These are phyloP conservation scores for Allacma fusca DNA, from an alignment of 2,888 invertebrate species.

Conservation along the genomic window DNA sequence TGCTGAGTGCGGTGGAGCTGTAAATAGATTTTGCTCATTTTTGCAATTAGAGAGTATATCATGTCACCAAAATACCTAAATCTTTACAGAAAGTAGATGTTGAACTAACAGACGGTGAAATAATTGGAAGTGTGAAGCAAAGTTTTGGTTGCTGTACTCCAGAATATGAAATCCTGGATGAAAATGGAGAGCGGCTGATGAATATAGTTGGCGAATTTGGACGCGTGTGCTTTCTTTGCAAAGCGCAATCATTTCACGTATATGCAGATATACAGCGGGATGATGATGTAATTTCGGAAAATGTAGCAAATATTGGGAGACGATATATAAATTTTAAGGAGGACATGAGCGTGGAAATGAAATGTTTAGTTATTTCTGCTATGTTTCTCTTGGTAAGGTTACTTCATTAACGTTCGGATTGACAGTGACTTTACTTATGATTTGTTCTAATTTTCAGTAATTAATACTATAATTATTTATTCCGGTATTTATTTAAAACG, in stretches of 20 bases:
- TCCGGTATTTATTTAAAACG: too few relatives aligned
- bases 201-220: slow-evolving; percentile 32
- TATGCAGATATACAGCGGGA: slow-evolving; percentile 29
- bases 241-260: slow-evolving; percentile 15
- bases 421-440: too few relatives aligned
- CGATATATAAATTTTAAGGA: slow-evolving; percentile 20
- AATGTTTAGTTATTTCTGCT: neutral
- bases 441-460: too few relatives aligned
- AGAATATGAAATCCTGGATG: slow-evolving; percentile 26
- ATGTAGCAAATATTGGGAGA: slow-evolving; percentile 20
- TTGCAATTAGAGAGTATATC: too few relatives aligned
- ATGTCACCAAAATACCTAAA: too few relatives aligned
- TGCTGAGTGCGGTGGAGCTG: slow-evolving; percentile 27
- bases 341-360: slow-evolving; percentile 14
- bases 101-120: neutral
- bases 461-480: too few relatives aligned
- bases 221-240: slow-evolving; percentile 30
- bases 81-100: neutral
- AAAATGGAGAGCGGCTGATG: neutral
- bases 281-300: slow-evolving; percentile 4
- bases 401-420: neutral
- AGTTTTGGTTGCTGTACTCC: slow-evolving; percentile 28
- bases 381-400: slow-evolving; percentile 21
- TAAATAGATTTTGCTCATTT: too few relatives aligned
- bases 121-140: slow-evolving; percentile 14